These are phyloP conservation scores for Atrichornis clamosus DNA, from an alignment of 2,113 vertebrate species.

Conservation along the genomic window DNA sequence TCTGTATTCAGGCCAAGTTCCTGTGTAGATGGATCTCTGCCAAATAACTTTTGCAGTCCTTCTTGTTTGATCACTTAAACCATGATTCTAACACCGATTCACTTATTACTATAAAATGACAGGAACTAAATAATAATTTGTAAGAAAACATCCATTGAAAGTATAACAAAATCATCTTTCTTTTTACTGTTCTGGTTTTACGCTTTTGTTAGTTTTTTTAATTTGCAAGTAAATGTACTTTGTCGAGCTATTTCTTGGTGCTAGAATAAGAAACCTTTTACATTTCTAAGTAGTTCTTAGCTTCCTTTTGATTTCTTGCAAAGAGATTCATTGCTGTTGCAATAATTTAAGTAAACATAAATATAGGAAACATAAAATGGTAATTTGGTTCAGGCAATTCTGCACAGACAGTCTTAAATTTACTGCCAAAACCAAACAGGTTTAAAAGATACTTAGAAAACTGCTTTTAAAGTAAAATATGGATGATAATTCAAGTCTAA, in stretches of 20 bases:
- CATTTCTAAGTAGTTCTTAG: neutral
- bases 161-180: neutral
- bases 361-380: neutral
- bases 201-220: neutral
- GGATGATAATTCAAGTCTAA: neutral
- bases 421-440: neutral
- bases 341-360: neutral
- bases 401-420: neutral
- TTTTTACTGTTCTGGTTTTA: neutral
- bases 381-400: neutral
- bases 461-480: neutral
- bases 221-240: neutral
- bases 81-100: constrained; percentile 3
- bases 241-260: neutral
- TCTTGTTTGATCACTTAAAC: constrained; percentile 25
- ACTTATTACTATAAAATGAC: neutral
- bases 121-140: constrained; percentile 31
- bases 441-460: neutral
- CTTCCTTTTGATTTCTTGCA: neutral
- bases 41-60: constrained; percentile 57
- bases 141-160: neutral
- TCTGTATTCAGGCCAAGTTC: constrained; percentile 64
- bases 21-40: constrained; percentile 28
- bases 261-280: neutral
- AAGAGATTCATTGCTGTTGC: neutral